Evolutionary conservation across 2,113 vertebrate genomes (phyloP).

Genomic region (Microcebus tavaratra): DNA sequence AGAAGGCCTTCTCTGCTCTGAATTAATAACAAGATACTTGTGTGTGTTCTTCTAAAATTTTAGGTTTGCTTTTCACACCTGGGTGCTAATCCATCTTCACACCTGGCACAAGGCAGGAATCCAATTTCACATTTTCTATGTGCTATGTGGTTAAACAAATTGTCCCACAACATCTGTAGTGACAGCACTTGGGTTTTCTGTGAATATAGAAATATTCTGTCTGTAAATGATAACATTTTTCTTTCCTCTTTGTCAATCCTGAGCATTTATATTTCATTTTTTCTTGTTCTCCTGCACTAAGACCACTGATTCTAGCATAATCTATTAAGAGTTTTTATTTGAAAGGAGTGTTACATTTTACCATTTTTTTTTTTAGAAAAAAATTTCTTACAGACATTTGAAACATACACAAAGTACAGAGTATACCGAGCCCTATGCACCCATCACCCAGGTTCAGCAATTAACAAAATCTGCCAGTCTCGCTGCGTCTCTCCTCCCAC

Average conservation of each 20-base stretch:
- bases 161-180: background rate
- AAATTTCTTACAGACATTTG: background rate
- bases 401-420: background rate
- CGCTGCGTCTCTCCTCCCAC: accelerated
- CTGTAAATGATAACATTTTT: background rate
- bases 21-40: background rate
- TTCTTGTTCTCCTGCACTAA: background rate
- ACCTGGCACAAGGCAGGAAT: background rate
- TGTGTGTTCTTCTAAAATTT: background rate
- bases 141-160: background rate
- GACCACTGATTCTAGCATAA: background rate
- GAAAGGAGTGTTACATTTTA: background rate
- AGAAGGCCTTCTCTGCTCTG: background rate
- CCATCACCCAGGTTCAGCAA: too few relatives aligned
- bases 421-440: accelerated
- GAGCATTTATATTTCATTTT: background rate
- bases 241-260: background rate
- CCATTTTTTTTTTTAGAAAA: background rate
- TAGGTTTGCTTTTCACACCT: background rate
- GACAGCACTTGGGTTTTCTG: background rate
- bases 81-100: background rate
- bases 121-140: background rate
- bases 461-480: background rate
- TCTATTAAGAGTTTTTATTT: background rate
- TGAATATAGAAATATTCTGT: background rate